phyloP scores from a whole-genome alignment of 2,797 vertebrate species.

The Carduelis carduelis region DNA sequence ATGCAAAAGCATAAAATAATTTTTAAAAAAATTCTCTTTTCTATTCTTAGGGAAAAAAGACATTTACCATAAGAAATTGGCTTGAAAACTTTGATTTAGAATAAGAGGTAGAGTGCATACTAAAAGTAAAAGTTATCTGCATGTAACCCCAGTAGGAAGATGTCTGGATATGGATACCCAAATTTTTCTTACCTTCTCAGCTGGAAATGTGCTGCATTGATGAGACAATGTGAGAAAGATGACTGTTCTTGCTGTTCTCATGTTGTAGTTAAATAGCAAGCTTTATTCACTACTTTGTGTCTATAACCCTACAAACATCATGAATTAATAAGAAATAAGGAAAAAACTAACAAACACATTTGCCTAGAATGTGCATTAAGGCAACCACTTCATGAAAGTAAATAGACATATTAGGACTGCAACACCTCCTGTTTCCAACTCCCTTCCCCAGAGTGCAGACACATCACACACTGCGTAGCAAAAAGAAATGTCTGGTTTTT shows the following conservation, averaged over 20 bases:
- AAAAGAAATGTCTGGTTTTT: neutral
- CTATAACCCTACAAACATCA: neutral
- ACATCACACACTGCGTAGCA: neutral
- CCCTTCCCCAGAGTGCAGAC: neutral
- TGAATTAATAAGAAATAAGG: neutral
- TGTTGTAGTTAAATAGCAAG: neutral
- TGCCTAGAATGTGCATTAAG: neutral
- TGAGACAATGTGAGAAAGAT: neutral
- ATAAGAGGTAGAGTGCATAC: neutral
- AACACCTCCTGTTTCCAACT: neutral
- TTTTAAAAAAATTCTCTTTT: neutral
- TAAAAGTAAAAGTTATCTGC: neutral
- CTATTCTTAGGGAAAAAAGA: accelerated
- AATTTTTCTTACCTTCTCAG: neutral
- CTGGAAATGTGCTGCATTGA: neutral
- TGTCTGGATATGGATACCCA: neutral
- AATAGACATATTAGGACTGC: neutral
- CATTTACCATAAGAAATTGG: neutral
- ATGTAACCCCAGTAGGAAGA: neutral
- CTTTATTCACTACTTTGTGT: neutral
- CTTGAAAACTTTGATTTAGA: neutral
- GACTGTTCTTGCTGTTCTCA: neutral
- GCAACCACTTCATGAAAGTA: neutral
- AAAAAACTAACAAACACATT: neutral
- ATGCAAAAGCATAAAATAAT: neutral